A percentile compares a stretch with the other conserved stretches of the same genome.
Conservation (phyloP, 2,888 invertebrate genomes). For the Papilio demoleus region DNA sequence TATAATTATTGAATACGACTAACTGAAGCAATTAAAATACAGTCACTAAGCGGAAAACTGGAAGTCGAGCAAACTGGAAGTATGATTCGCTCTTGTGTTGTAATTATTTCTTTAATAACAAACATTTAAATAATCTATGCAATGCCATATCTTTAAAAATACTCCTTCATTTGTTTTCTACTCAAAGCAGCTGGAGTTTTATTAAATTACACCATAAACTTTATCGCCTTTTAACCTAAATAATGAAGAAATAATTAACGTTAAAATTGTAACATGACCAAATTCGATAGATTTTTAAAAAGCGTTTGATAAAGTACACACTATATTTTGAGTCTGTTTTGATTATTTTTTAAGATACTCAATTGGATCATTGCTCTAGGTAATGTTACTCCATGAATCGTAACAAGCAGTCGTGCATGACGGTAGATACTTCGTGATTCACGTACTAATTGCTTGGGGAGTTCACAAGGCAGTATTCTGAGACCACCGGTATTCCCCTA, state of each 20-base stretch:
- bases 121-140: no score
- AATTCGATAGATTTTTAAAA: neutral
- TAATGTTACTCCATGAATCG: slow-evolving; percentile 22
- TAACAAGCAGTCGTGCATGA: neutral
- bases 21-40: neutral
- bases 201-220: no score
- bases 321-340: neutral
- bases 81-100: neutral
- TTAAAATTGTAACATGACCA: neutral
- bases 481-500: slow-evolving; percentile 37
- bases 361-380: neutral
- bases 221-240: no score
- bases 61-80: neutral
- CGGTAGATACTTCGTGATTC: slow-evolving; percentile 27
- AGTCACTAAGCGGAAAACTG: neutral
- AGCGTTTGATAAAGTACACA: neutral
- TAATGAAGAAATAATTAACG: neutral
- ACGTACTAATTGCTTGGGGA: slow-evolving; percentile 13
- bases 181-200: no score
- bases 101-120: no score
- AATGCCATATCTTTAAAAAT: no score
- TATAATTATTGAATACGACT: neutral
- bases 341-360: neutral
- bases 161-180: no score
- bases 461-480: slow-evolving; percentile 1